Base-by-base conservation (phyloP, 2,113 vertebrate genomes). In the Oophaga pumilio region DNA sequence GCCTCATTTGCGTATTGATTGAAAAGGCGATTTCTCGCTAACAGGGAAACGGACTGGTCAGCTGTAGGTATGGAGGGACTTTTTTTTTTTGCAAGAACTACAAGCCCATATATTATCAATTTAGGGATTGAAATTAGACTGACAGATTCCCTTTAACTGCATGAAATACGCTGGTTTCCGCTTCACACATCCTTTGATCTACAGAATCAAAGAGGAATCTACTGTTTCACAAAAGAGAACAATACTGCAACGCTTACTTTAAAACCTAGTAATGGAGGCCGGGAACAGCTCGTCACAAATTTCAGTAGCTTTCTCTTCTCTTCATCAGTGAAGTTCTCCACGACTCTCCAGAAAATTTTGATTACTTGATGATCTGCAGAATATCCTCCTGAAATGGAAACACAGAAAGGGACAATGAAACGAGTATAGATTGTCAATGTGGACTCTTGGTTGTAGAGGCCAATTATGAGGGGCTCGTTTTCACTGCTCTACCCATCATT, bases 211-310 rank as follows among this genome's bases (percentile, higher is more conserved):
- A 26, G 15, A 6, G 22, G n/a, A n/a, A 64, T 69, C 26, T 28
- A 15, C 0, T 33, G 13, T n/a, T 14, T 15, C 26, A 15, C 24
- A 69, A 28, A 90, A 52, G 82, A 12, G 17, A 76, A 53, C 17
- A 18, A 33, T 53, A 28, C 18, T 20, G n/a, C 8, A n/a, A 26
- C 50, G 2, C 2, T 88, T 91, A 99, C 98, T 97, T 99, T 99
- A 90, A 99, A 99, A 3, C 98, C 98, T 90, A 99, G 92, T 85
- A 99, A 96, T 0, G 98, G 98, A 0, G 98, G 98, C 52, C 98
- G 96, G 83, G 98, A 99, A 91, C 98, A 99, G 92, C 98, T 99
- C 0, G 98, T 99, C 73, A 99, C 98, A 82, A 99, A 99, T 92
- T 95, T 97, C 52, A 99, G 95, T 85, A 99, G 93, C 86, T 99